These are phyloP conservation scores for Lagria hirta DNA, from an alignment of 2,888 invertebrate genomes.

Conservation along the genomic window DNA sequence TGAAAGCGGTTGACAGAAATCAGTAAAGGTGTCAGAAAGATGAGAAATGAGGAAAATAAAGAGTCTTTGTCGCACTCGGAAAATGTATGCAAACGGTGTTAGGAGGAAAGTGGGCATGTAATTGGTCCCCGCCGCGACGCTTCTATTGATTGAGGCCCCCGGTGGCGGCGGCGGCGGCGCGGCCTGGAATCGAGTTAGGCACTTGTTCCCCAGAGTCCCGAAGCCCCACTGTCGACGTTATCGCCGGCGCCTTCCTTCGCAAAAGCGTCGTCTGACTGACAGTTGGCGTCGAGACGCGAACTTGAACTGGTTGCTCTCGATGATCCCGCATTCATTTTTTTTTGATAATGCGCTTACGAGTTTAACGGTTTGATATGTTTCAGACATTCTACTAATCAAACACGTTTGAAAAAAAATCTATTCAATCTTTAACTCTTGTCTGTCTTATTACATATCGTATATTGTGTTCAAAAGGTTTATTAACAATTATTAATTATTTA, in stretches of 20 bases:
- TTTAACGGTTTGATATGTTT: no score
- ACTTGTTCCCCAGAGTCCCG: slow-evolving; percentile 48
- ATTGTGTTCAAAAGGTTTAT: no score
- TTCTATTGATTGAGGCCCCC: slow-evolving; percentile 56
- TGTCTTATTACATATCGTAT: no score
- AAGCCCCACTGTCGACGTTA: slow-evolving; percentile 28
- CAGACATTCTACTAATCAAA: no score
- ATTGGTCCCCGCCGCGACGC: slow-evolving; percentile 56
- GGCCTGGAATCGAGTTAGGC: slow-evolving; percentile 54
- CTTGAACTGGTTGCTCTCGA: no score
- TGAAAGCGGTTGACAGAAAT: slow-evolving; percentile 25
- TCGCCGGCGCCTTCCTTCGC: slow-evolving; percentile 25
- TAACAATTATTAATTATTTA: no score
- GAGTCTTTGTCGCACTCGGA: slow-evolving; percentile 41
- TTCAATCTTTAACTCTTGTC: no score
- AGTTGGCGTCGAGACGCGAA: slow-evolving; percentile 14
- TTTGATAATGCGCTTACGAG: no score
- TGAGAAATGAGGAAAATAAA: slow-evolving; percentile 37
- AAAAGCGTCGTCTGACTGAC: no score
- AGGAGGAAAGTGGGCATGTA: slow-evolving; percentile 58
- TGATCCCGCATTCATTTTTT: no score
- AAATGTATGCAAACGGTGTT: slow-evolving; percentile 59
- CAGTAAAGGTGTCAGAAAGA: slow-evolving; percentile 27
- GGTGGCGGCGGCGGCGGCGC: slow-evolving; percentile 51
- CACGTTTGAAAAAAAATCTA: no score